Evolutionary conservation across 2,888 invertebrate genomes (phyloP), one percentile per base, ranked within the genome.

Genomic region (Cryptus viduatorius): DNA sequence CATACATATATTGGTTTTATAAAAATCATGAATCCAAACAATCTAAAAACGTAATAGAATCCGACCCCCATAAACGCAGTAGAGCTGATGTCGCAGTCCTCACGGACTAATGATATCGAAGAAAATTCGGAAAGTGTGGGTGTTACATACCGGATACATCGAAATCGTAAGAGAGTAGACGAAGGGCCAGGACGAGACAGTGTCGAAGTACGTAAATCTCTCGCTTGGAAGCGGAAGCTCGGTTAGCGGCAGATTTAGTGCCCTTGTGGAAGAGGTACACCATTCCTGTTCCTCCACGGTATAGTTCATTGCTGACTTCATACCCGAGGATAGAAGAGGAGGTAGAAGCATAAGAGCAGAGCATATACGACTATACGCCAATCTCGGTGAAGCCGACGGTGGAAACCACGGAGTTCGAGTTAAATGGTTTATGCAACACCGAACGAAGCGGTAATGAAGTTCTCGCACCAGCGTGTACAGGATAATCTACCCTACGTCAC

Each of bases 391-490:
- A 67, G 64, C 67, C 56, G 61, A 78, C 73, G 56, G 90, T 92
- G 89, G 92, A 92, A 93, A 91, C 92, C 92, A 91, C 56, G 91
- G 91, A 92, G 92, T 93, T 92, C 91, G 91, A 92, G 93, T 93
- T 93, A 93, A 93, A 93, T 93, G 93, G 93, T 92, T 93, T 93
- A 93, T 91, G 93, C 93, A 93, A 93, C 93, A 93, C 91, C 92
- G 93, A 92, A 91, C 86, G 84, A 86, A 85, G 86, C 91, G 91
- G 92, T 93, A 93, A 93, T 93, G 92, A 93, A 93, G 93, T 93
- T 92, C 92, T 91, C 91, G 90, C 89, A 88, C 89, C 86, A 88
- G 84, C 86, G 87, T 88, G 88, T 89, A 88, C 87, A 88, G 91
- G 90, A 92, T 93, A 93, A 93, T 93, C 93, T 92, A 92, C 91